A percentile compares a stretch with the other conserved stretches of the same genome.
phyloP scores from a whole-genome alignment of 2,888 invertebrate species.

The Tortricodes alternella region DNA sequence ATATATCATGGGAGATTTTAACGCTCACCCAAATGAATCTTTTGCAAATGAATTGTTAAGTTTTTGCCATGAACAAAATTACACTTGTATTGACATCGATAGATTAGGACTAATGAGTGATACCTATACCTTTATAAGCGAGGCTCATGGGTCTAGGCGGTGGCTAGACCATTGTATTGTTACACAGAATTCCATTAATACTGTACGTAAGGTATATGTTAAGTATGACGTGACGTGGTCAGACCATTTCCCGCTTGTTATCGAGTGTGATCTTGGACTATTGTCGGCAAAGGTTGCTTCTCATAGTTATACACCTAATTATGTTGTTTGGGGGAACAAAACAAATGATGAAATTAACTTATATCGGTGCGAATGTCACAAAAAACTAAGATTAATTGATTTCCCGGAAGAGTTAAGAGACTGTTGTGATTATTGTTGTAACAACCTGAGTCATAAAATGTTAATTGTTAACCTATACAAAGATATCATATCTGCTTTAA shows the following conservation, averaged over 20 bases:
- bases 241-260: conserved; percentile 30
- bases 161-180: neutral
- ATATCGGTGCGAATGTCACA: neutral
- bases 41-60: neutral
- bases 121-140: neutral
- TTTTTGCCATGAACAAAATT: neutral
- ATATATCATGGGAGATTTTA: neutral
- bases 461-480: conserved; percentile 32
- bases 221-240: conserved; percentile 30
- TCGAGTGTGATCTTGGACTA: conserved; percentile 23
- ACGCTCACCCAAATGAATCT: neutral
- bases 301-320: neutral
- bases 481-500: conserved; percentile 28
- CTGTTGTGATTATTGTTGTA: conserved; percentile 1
- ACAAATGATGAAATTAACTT: neutral
- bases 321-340: neutral
- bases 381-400: neutral
- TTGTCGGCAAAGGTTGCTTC: neutral
- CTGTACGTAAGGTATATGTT: neutral
- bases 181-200: neutral
- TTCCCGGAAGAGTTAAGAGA: neutral
- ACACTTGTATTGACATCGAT: neutral
- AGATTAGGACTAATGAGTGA: neutral
- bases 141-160: neutral
- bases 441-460: conserved; percentile 20